Evolutionary conservation across 2,888 invertebrate species (phyloP).

Genomic region (Amblyjoppa fuscipennis): DNA sequence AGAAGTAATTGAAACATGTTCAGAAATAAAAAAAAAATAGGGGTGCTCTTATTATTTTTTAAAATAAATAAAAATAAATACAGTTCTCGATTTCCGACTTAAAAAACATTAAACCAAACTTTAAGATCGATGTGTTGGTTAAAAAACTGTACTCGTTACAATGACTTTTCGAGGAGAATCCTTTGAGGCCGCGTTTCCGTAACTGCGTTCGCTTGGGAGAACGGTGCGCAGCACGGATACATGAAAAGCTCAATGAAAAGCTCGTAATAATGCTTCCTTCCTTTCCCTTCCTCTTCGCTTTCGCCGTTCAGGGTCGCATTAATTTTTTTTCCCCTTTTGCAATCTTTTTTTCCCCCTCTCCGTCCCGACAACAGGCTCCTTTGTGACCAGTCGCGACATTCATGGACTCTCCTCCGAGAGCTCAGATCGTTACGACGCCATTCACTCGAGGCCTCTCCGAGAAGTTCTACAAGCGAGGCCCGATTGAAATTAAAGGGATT

Average conservation of each 20-base stretch:
- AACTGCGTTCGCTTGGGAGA: background rate
- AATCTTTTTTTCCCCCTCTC: background rate
- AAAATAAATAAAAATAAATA: no score
- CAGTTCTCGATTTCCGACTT: no score
- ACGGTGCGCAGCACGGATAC: background rate
- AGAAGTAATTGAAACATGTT: no score
- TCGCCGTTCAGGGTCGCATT: background rate
- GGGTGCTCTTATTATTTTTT: no score
- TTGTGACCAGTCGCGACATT: constrained; percentile 21
- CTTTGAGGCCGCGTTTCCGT: no score
- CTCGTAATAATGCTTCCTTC: constrained; percentile 35
- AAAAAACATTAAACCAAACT: no score
- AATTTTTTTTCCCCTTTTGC: background rate
- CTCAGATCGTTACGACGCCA: constrained; percentile 41
- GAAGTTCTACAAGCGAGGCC: constrained; percentile 29
- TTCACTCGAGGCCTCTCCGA: constrained; percentile 25
- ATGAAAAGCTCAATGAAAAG: constrained; percentile 7
- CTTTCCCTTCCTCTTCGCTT: background rate
- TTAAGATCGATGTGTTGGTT: no score
- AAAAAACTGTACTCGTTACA: no score
- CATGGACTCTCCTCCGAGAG: background rate
- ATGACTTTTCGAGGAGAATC: no score
- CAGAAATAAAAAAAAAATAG: no score
- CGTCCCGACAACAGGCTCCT: background rate
- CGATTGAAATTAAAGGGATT: constrained; percentile 54